A percentile compares a stretch with the other conserved stretches of the same genome.
These are phyloP conservation scores for Zaprionus vittiger DNA, from an alignment of 1,140 invertebrate genomes.

Conservation along the genomic window DNA sequence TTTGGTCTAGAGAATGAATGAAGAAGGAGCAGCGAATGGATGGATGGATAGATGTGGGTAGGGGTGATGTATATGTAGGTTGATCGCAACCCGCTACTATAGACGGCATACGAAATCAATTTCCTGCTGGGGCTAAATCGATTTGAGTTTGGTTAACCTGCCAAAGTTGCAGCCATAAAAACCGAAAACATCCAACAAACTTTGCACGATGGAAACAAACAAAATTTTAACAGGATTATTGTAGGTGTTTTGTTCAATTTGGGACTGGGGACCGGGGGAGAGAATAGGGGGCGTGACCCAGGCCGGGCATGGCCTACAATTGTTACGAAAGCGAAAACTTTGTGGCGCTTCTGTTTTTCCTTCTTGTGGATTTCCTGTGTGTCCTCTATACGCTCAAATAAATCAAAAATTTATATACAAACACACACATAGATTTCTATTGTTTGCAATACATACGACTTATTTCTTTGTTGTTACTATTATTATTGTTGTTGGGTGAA, in stretches of 20 bases:
- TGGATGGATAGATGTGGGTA: neutral
- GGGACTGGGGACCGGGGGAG: neutral
- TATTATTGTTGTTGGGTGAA: slow-evolving; percentile 40
- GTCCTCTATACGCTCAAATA: slow-evolving; percentile 77
- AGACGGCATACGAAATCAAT: slow-evolving; percentile 75
- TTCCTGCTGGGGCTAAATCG: slow-evolving; percentile 70
- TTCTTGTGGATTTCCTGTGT: slow-evolving; percentile 55
- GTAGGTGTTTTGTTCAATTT: slow-evolving; percentile 53
- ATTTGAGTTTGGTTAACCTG: slow-evolving; percentile 82
- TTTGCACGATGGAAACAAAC: slow-evolving; percentile 74
- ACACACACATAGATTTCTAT: slow-evolving; percentile 46
- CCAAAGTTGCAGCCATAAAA: slow-evolving; percentile 64
- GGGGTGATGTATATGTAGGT: slow-evolving; percentile 1
- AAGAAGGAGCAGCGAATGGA: slow-evolving; percentile 1
- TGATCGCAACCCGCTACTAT: slow-evolving; percentile 7
- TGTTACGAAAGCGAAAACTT: slow-evolving; percentile 64
- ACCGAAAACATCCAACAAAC: slow-evolving; percentile 49
- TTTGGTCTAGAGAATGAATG: slow-evolving; percentile 35
- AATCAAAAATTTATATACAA: slow-evolving; percentile 73
- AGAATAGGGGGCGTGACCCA: neutral
- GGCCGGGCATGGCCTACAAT: slow-evolving; percentile 58
- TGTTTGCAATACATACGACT: slow-evolving; percentile 42
- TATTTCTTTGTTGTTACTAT: slow-evolving; percentile 36
- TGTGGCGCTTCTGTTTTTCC: slow-evolving; percentile 72
- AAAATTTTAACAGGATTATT: slow-evolving; percentile 81